Evolutionary conservation across 2,888 invertebrate genomes (phyloP).

Genomic region (Megaustenia siamemsis): DNA sequence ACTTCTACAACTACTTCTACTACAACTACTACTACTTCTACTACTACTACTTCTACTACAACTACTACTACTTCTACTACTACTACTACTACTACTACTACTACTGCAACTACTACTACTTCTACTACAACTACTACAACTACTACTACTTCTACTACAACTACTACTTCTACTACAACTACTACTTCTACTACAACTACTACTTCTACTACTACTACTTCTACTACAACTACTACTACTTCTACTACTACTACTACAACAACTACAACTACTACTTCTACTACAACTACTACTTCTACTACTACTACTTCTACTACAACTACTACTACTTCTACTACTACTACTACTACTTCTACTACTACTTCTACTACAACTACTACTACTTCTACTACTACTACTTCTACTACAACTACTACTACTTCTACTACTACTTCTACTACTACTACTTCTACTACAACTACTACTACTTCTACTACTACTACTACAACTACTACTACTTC

Average conservation of each 20-base stretch:
- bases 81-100: too few relatives aligned
- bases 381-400: neutral
- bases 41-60: too few relatives aligned
- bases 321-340: neutral
- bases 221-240: neutral
- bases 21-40: too few relatives aligned
- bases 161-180: too few relatives aligned
- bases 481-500: conserved; percentile 10
- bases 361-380: neutral
- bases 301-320: neutral
- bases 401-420: neutral
- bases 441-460: neutral
- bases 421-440: neutral
- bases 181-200: too few relatives aligned
- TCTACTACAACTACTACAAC: too few relatives aligned
- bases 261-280: neutral
- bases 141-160: too few relatives aligned
- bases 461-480: neutral
- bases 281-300: neutral
- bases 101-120: too few relatives aligned
- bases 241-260: neutral
- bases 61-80: too few relatives aligned
- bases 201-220: too few relatives aligned
- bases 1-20: too few relatives aligned
- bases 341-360: too few relatives aligned